phyloP scores from a whole-genome alignment of 2,888 invertebrate genomes.

The Euclidia mi region DNA sequence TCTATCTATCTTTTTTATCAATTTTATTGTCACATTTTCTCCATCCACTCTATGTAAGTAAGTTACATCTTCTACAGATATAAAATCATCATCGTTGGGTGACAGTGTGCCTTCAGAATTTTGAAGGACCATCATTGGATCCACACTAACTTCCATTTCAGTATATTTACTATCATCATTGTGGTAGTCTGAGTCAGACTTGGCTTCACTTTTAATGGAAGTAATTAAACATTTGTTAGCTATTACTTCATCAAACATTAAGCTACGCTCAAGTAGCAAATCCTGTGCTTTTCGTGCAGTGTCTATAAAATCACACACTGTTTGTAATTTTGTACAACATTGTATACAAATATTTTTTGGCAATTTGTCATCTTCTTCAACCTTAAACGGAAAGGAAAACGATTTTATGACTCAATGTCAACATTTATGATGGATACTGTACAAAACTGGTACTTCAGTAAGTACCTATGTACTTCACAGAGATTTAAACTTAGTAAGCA shows the following conservation, averaged over 20 bases:
- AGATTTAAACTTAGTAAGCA: too few relatives aligned
- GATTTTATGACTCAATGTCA: too few relatives aligned
- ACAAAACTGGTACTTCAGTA: too few relatives aligned
- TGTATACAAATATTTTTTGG: slow-evolving; percentile 92
- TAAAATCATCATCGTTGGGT: slow-evolving; percentile 50
- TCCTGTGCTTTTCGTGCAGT: slow-evolving; percentile 92
- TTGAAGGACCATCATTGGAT: slow-evolving; percentile 92
- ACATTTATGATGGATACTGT: too few relatives aligned
- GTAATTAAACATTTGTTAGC: slow-evolving; percentile 7
- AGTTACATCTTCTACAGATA: slow-evolving; percentile 60
- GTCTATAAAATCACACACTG: slow-evolving; percentile 92
- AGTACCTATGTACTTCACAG: too few relatives aligned
- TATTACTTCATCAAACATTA: slow-evolving; percentile 78
- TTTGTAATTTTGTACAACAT: slow-evolving; percentile 91
- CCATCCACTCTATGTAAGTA: slow-evolving; percentile 67
- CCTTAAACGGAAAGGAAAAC: slow-evolving; percentile 86
- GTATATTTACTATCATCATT: slow-evolving; percentile 74
- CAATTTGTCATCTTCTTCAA: slow-evolving; percentile 91
- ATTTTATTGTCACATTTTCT: slow-evolving; percentile 78
- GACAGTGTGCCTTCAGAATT: slow-evolving; percentile 83
- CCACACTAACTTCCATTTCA: slow-evolving; percentile 92
- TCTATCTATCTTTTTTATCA: slow-evolving; percentile 68
- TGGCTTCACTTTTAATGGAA: slow-evolving; percentile 14
- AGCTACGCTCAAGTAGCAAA: slow-evolving; percentile 78
- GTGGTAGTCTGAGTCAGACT: slow-evolving; percentile 51